A percentile compares a stretch with the other conserved stretches of the same genome.
These are phyloP conservation scores for Tor tambroides DNA, from an alignment of 2,113 vertebrate species.

Conservation along the genomic window DNA sequence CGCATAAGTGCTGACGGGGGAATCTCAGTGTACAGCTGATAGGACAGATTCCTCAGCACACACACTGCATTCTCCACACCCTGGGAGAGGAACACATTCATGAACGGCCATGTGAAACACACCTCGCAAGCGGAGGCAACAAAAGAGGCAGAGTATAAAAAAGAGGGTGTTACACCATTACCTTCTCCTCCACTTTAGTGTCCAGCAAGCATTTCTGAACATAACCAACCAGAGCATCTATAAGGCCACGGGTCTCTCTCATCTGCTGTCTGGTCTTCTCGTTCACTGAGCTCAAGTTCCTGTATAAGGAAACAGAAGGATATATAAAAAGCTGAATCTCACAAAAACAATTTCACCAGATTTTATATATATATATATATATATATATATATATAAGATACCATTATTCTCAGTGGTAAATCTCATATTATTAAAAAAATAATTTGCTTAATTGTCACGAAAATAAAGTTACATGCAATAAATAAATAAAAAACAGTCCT, in stretches of 20 bases:
- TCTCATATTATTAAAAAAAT: too few relatives aligned
- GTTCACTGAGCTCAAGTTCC: constrained; percentile 94
- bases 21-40: constrained; percentile 91
- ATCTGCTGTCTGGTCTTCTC: constrained; percentile 89
- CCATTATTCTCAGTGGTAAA: too few relatives aligned
- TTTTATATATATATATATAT: too few relatives aligned
- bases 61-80: constrained; percentile 92
- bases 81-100: constrained; percentile 65
- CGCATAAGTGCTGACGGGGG: constrained; percentile 78
- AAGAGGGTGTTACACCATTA: constrained; percentile 54
- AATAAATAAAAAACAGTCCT: neutral
- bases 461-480: neutral
- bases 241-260: constrained; percentile 83
- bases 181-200: constrained; percentile 86
- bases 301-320: constrained; percentile 55
- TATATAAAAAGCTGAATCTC: neutral
- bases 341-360: neutral
- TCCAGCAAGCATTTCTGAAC: constrained; percentile 81
- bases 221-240: constrained; percentile 89
- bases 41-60: constrained; percentile 93
- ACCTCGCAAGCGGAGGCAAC: neutral
- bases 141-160: neutral
- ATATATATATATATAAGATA: too few relatives aligned
- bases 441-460: too few relatives aligned
- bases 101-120: neutral